Conservation (phyloP, 1,140 invertebrate genomes). For the Drosophila ficusphila region DNA sequence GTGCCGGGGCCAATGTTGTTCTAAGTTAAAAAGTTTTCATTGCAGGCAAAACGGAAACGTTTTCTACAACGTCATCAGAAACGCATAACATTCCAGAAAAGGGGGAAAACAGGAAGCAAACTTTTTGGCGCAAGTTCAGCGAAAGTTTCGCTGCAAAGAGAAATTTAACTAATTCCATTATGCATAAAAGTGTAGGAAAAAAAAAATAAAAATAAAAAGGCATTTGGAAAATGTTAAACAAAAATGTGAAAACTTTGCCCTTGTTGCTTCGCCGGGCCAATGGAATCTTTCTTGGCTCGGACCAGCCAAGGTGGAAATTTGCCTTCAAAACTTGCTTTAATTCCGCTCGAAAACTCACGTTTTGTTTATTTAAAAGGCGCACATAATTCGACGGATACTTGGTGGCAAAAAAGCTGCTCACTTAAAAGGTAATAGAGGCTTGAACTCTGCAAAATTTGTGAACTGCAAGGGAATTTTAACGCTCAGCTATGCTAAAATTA, state of each 20-base stretch:
- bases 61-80: slow-evolving; percentile 68
- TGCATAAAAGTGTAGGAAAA: slow-evolving; percentile 59
- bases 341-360: slow-evolving; percentile 36
- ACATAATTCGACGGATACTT: slow-evolving; percentile 29
- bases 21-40: slow-evolving; percentile 63
- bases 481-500: too few relatives aligned
- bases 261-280: slow-evolving; percentile 31
- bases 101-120: slow-evolving; percentile 52
- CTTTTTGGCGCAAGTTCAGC: slow-evolving; percentile 72
- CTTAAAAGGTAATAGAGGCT: slow-evolving; percentile 15
- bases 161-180: slow-evolving; percentile 78
- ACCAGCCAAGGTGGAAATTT: slow-evolving; percentile 38
- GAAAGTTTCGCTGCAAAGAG: slow-evolving; percentile 69
- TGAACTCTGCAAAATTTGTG: neutral
- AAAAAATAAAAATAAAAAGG: slow-evolving; percentile 21
- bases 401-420: slow-evolving; percentile 2
- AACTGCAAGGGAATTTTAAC: neutral
- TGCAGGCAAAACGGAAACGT: slow-evolving; percentile 63
- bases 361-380: slow-evolving; percentile 57
- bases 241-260: slow-evolving; percentile 76
- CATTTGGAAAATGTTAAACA: slow-evolving; percentile 71
- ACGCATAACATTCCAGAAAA: slow-evolving; percentile 64
- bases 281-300: slow-evolving; percentile 21
- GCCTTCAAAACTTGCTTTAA: slow-evolving; percentile 47
- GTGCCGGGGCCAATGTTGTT: slow-evolving; percentile 60